Percentiles rank a stretch among this genome's conserved stretches.
Conservation (phyloP, 2,797 vertebrate species). For the Bradypodion ventrale region DNA sequence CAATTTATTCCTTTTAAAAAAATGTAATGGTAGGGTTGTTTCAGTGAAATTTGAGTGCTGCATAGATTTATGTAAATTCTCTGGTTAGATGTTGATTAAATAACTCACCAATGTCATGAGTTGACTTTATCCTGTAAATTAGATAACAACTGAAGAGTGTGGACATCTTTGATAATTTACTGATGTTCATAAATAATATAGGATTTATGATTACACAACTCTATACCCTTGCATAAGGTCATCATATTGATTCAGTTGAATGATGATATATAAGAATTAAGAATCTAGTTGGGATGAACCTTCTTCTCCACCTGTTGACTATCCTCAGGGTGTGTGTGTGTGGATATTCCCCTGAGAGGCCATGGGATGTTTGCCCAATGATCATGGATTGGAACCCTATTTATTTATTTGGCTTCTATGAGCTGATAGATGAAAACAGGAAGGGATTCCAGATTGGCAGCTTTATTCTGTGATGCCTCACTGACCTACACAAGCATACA, state of each 20-base stretch:
- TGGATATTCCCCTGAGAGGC: neutral
- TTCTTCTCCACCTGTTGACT: too few species aligned
- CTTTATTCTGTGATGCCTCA: constrained; percentile 17
- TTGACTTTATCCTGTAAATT: neutral
- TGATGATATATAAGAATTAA: neutral
- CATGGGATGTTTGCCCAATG: neutral
- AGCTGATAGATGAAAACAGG: neutral
- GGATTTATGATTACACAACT: neutral
- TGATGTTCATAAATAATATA: too few species aligned
- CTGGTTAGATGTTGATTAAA: neutral
- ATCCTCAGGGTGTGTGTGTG: too few species aligned
- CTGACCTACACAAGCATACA: constrained; percentile 9
- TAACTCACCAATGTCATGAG: neutral
- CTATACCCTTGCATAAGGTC: neutral
- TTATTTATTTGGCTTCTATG: neutral
- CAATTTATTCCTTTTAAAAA: too few species aligned
- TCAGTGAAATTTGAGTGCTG: neutral
- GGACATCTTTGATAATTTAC: neutral
- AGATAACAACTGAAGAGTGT: neutral
- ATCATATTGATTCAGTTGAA: neutral
- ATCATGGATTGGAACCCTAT: neutral
- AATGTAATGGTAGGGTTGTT: too few species aligned
- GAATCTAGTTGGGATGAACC: too few species aligned
- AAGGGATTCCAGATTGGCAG: constrained; percentile 16
- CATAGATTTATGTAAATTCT: neutral